Percentiles rank a stretch among this genome's conserved stretches.
Conservation (phyloP, 1,140 invertebrate species). For the Orchestia grillus region DNA sequence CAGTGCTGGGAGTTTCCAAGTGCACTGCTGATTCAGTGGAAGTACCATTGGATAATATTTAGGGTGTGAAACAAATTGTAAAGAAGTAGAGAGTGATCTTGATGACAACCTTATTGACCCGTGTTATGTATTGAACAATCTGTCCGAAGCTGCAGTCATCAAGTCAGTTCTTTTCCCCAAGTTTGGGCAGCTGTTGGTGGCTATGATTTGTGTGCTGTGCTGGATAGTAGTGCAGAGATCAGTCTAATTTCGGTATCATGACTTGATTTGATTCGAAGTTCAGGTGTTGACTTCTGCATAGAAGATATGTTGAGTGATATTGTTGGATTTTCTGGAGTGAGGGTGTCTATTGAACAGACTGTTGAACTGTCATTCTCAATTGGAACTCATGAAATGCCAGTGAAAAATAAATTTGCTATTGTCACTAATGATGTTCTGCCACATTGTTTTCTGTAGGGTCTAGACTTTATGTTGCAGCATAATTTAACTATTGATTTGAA, state of each 20-base stretch:
- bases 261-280: not conserved
- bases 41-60: not conserved
- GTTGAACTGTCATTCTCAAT: too few species aligned
- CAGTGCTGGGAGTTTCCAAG: not conserved
- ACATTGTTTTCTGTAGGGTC: too few species aligned
- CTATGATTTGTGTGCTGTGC: slow-evolving; percentile 6
- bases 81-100: not conserved
- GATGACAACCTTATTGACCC: not conserved
- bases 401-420: too few species aligned
- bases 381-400: too few species aligned
- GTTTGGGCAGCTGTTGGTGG: not conserved
- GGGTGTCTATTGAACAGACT: too few species aligned
- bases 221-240: not conserved
- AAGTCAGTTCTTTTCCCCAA: not conserved
- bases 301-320: too few species aligned
- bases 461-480: too few species aligned
- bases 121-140: not conserved
- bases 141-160: not conserved
- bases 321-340: too few species aligned
- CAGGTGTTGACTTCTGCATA: too few species aligned
- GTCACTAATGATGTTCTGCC: too few species aligned
- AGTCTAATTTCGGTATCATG: not conserved
- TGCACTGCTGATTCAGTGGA: not conserved
- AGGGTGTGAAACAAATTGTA: not conserved
- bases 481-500: not conserved